Percentiles rank a stretch among this genome's conserved stretches.
These are phyloP conservation scores for Agriopis marginaria DNA, from an alignment of 2,888 invertebrate species.

Conservation along the genomic window DNA sequence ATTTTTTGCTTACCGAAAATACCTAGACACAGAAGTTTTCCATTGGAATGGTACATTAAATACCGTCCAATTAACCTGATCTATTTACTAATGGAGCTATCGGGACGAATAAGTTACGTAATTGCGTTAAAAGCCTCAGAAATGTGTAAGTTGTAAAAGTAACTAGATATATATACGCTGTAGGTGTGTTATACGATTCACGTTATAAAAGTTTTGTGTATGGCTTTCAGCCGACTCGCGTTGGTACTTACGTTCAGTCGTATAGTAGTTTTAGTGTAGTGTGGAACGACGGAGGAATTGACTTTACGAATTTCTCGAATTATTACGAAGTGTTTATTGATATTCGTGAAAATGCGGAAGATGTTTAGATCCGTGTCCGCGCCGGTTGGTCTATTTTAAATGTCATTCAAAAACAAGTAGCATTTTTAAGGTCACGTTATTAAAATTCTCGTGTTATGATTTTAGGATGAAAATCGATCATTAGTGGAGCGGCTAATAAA, in stretches of 20 bases:
- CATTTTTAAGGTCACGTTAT: constrained; percentile 1
- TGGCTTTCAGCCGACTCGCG: constrained; percentile 65
- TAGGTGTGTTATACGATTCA: constrained; percentile 71
- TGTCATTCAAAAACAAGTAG: neutral
- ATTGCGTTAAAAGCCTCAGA: constrained; percentile 43
- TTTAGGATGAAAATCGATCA: constrained; percentile 94
- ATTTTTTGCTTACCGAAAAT: constrained; percentile 40
- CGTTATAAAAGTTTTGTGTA: constrained; percentile 71
- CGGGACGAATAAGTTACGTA: constrained; percentile 41
- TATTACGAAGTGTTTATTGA: constrained; percentile 21
- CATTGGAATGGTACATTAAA: constrained; percentile 18
- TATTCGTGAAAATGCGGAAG: constrained; percentile 39
- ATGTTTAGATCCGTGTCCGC: constrained; percentile 38
- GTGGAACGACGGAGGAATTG: constrained; percentile 23
- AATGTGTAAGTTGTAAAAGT: constrained; percentile 48
- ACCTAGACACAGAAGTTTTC: constrained; percentile 20
- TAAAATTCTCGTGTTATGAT: constrained; percentile 49
- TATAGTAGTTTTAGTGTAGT: constrained; percentile 59
- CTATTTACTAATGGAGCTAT: constrained; percentile 25
- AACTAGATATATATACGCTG: constrained; percentile 58
- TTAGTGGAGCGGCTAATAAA: constrained; percentile 95
- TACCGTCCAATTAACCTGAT: constrained; percentile 31
- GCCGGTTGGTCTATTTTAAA: constrained; percentile 16
- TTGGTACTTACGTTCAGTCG: constrained; percentile 64
- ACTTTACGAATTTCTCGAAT: constrained; percentile 18